These are phyloP conservation scores for Apis mellifera DNA, from an alignment of 1,140 invertebrate species.

Conservation along the genomic window DNA sequence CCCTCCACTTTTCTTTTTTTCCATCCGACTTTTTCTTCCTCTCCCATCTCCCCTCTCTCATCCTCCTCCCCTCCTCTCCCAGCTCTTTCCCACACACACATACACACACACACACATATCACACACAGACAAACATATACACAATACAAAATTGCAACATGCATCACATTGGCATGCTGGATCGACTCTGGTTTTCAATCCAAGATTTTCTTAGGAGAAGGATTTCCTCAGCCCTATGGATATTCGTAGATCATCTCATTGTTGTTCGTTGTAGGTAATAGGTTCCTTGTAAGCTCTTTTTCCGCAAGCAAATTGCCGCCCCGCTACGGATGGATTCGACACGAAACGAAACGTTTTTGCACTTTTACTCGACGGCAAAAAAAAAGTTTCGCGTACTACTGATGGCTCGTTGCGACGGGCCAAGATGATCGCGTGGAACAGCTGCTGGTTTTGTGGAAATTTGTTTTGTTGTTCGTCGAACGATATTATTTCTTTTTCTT, in stretches of 20 bases:
- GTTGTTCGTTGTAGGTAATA: neutral
- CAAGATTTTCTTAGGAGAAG: slow-evolving; percentile 7
- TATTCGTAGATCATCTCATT: neutral
- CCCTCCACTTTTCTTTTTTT: slow-evolving; percentile 26
- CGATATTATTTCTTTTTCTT: too few relatives aligned
- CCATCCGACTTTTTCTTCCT: slow-evolving; percentile 54
- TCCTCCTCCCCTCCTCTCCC: too few relatives aligned
- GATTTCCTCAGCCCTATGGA: slow-evolving; percentile 44
- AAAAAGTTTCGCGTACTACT: neutral
- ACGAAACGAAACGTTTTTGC: neutral
- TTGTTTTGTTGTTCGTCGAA: too few relatives aligned
- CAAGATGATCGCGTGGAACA: neutral
- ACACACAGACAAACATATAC: too few relatives aligned
- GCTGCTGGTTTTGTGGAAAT: neutral
- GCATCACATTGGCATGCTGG: slow-evolving; percentile 47
- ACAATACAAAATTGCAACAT: slow-evolving; percentile 72
- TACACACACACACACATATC: slow-evolving; percentile 56
- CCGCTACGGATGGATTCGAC: neutral
- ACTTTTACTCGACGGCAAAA: neutral
- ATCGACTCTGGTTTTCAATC: slow-evolving; percentile 9
- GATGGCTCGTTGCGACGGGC: neutral
- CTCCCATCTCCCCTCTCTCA: slow-evolving; percentile 37
- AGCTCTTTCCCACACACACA: slow-evolving; percentile 62
- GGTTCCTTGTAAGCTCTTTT: slow-evolving; percentile 20
- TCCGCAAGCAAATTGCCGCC: slow-evolving; percentile 23